Conservation (phyloP, 2,888 invertebrate genomes). For the Phyto melanocephala region DNA sequence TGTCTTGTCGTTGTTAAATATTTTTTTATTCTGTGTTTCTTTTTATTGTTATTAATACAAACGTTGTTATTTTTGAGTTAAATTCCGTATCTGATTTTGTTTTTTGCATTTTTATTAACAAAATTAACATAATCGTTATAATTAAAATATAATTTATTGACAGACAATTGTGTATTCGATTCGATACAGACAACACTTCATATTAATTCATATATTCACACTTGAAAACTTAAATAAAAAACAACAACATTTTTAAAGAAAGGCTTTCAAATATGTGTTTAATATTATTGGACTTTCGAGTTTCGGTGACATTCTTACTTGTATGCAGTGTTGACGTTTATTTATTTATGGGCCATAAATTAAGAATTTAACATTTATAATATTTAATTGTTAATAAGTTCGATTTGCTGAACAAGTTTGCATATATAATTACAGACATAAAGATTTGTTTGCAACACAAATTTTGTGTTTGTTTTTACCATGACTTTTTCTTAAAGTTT, state of each 20-base stretch:
- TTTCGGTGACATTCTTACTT: not conserved
- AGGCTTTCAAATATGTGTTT: conserved; percentile 10
- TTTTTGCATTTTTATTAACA: conserved; percentile 62
- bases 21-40: conserved; percentile 8
- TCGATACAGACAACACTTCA: conserved; percentile 14
- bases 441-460: conserved; percentile 64
- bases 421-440: conserved; percentile 48
- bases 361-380: conserved; percentile 31
- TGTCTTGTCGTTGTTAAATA: conserved; percentile 24
- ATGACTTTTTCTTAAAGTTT: too few species aligned
- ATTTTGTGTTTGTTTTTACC: conserved; percentile 9
- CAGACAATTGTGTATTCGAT: conserved; percentile 55
- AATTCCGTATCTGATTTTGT: conserved; percentile 27
- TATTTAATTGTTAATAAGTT: conserved; percentile 59
- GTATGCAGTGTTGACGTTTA: conserved; percentile 72
- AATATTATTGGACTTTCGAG: not conserved
- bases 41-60: not conserved
- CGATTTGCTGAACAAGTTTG: conserved; percentile 45
- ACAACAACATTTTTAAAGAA: not conserved
- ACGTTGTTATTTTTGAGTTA: conserved; percentile 18
- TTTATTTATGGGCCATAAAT: conserved; percentile 75
- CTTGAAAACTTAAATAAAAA: not conserved
- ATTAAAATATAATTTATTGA: conserved; percentile 77
- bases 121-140: conserved; percentile 76
- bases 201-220: conserved; percentile 45